Percentiles rank a stretch among this genome's conserved stretches.
Conservation (phyloP, 2,888 invertebrate genomes). For the Oasisia sp. region DNA sequence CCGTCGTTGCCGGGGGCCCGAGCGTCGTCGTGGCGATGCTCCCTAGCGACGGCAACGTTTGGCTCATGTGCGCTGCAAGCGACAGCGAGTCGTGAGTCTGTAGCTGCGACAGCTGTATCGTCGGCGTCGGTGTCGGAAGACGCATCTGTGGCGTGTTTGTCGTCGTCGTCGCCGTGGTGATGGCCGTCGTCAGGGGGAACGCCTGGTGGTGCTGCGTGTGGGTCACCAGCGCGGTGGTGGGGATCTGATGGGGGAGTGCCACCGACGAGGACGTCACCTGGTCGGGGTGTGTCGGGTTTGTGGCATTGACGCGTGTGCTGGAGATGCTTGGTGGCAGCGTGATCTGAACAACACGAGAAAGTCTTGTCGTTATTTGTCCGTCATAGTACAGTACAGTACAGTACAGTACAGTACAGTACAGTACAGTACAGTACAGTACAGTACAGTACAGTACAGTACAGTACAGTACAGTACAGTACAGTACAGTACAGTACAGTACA, state of each 20-base stretch:
- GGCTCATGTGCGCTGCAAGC: background rate
- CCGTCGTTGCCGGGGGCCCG: constrained; percentile 14
- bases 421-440: too few species aligned
- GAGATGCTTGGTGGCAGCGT: background rate
- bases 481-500: too few species aligned
- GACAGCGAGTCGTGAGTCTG: background rate
- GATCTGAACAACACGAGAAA: background rate
- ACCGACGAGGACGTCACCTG: background rate
- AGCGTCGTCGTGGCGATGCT: constrained; percentile 22
- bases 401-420: too few species aligned
- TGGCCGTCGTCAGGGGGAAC: background rate
- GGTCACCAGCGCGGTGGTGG: background rate
- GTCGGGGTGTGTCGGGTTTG: background rate
- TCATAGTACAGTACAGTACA: too few species aligned
- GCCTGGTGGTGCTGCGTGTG: background rate
- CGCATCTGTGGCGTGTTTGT: constrained; percentile 17
- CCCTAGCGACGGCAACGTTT: background rate
- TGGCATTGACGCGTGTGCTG: background rate
- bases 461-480: too few species aligned
- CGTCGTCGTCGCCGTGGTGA: background rate
- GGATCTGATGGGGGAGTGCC: background rate
- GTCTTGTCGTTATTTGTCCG: too few species aligned
- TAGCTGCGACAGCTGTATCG: background rate
- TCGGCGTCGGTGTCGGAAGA: background rate
- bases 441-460: too few species aligned